These are phyloP conservation scores for Homarus americanus DNA, from an alignment of 1,140 invertebrate genomes.

Conservation along the genomic window DNA sequence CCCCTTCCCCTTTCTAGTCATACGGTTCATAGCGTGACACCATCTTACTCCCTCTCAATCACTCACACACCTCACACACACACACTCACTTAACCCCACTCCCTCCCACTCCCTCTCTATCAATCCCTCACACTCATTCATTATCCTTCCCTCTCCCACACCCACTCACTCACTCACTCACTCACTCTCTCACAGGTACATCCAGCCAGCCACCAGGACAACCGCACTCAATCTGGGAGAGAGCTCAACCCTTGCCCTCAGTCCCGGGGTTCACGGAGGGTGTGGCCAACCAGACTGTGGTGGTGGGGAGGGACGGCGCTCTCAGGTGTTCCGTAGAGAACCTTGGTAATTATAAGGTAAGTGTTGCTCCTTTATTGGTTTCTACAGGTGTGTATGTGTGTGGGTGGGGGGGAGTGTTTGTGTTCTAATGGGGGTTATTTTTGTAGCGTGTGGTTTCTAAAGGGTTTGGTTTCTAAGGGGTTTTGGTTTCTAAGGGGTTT, in stretches of 20 bases:
- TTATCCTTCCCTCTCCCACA: background rate
- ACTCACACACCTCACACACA: no score
- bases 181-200: background rate
- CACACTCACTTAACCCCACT: no score
- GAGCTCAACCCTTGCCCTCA: background rate
- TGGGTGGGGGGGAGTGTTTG: no score
- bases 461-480: no score
- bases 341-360: constrained; percentile 43
- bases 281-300: constrained; percentile 59
- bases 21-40: no score
- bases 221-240: background rate
- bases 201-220: background rate
- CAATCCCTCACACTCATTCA: background rate
- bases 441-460: no score
- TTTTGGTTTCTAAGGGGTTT: no score
- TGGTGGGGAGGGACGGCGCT: constrained; percentile 36
- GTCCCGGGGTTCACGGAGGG: constrained; percentile 35
- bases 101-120: no score
- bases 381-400: no score
- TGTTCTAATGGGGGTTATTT: no score
- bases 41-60: background rate
- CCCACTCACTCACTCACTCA: background rate
- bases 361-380: no score
- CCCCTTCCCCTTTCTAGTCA: background rate
- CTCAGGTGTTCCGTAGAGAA: constrained; percentile 56